phyloP scores from a whole-genome alignment of 2,113 vertebrate genomes.

The Melanocharis versteri region DNA sequence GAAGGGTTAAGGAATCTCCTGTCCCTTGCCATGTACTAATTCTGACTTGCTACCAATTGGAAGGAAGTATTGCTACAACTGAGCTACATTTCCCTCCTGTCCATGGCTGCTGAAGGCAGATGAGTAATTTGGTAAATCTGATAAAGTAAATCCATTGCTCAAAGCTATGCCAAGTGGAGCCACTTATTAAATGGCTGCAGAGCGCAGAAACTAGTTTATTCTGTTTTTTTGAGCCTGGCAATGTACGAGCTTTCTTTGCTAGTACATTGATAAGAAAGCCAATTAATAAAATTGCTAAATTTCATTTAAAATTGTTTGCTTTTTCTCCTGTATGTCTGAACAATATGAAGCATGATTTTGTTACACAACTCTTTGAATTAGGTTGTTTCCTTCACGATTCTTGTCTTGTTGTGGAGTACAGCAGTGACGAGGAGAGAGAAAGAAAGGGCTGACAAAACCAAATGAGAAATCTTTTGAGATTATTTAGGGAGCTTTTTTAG shows the following conservation, averaged over 20 bases:
- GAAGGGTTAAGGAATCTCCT: neutral
- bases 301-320: neutral
- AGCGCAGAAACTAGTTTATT: neutral
- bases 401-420: neutral
- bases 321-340: neutral
- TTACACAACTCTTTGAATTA: neutral
- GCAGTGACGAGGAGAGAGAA: neutral
- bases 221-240: neutral
- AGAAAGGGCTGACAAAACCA: fast-evolving
- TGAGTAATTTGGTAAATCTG: neutral
- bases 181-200: neutral
- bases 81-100: neutral
- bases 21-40: neutral
- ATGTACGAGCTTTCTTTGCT: neutral
- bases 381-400: neutral
- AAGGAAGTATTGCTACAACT: neutral
- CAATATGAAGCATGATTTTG: neutral
- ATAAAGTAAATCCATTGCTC: neutral
- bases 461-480: neutral
- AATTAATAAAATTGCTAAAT: neutral
- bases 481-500: neutral
- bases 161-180: neutral
- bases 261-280: neutral
- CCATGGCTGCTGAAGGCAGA: neutral
- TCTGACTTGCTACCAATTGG: neutral